Evolutionary conservation across 2,888 invertebrate genomes (phyloP), one percentile per base, ranked within the genome.

Genomic region (Drosophila meridiana): DNA sequence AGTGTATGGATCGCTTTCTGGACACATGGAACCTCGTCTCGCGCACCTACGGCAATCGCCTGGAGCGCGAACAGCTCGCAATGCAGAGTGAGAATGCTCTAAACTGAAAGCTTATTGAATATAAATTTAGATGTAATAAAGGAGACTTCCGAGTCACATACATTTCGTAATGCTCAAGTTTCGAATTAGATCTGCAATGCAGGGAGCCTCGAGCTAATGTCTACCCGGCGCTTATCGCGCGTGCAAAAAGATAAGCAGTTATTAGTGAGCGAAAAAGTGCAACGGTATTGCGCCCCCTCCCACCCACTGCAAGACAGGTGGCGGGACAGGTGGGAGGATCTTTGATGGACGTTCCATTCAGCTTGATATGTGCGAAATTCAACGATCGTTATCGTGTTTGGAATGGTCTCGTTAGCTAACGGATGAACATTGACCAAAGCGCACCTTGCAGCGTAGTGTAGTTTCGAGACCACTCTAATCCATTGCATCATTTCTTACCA

Each of bases 1-100:
- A 98, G 97, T 99, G 99, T 93, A 98, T 99, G 98, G 99, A 99
- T 93, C 90, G 99, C 90, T 99, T 98, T 94, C 97, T 99, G 97
- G 99, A 99, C 91, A 96, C 98, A 4, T 98, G 97, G 96, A 98
- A 98, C 93, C 94, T 98, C 63, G 98, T 99, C 13, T 97, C 98
- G 13, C 96, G 96, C 93, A 96, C 98, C 0, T 99, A 99, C 93
- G 96, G 96, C 73, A 95, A 94, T 92, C 95, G 99, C 91, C 94
- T 99, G 87, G 97, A 98, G 92, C 94, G 96, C 81, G 99, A 99
- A 42, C 78, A 90, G 56, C 79, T 76, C 30, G 26, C 26, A 0
- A 7, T 77, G 66, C 62, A 67, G 4, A 30, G 50, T 4, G 60
- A 58, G 13, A 61, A 65, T 26, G 40, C 45, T 26, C n/a, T 67